phyloP scores from a whole-genome alignment of 2,113 vertebrate genomes.

The Campylomormyrus numenius region DNA sequence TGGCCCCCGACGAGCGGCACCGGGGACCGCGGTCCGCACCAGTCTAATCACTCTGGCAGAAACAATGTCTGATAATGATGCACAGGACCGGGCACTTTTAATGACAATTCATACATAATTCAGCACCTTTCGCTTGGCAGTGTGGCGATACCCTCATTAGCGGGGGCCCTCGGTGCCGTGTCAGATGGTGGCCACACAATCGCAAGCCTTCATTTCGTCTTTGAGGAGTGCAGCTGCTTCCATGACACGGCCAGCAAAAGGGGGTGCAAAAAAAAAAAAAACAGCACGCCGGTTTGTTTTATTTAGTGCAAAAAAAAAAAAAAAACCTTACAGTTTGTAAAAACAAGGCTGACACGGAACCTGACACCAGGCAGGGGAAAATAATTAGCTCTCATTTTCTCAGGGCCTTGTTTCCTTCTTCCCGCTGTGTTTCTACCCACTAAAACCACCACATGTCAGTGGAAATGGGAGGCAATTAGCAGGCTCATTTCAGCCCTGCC shows the following conservation, averaged over 20 bases:
- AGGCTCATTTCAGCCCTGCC: constrained; percentile 99
- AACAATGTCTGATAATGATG: constrained; percentile 99
- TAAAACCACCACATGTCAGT: constrained; percentile 99
- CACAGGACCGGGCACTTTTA: constrained; percentile 95
- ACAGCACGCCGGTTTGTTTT: constrained; percentile 99
- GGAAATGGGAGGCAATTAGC: constrained; percentile 99
- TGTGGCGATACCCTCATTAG: constrained; percentile 99
- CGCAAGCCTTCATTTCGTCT: constrained; percentile 99
- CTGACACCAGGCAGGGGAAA: constrained; percentile 99
- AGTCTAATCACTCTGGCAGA: constrained; percentile 98
- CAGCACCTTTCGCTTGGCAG: constrained; percentile 99
- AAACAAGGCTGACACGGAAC: constrained; percentile 99
- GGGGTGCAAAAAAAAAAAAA: constrained; percentile 65
- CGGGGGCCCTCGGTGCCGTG: constrained; percentile 95
- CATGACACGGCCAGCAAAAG: constrained; percentile 98
- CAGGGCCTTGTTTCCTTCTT: constrained; percentile 99
- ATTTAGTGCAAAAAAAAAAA: constrained; percentile 95
- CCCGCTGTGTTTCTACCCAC: constrained; percentile 99
- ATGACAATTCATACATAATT: constrained; percentile 99
- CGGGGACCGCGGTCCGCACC: constrained; percentile 75
- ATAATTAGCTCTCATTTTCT: constrained; percentile 99
- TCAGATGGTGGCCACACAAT: constrained; percentile 99
- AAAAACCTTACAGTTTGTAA: constrained; percentile 99
- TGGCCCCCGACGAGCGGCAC: constrained; percentile 77
- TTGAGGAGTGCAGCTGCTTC: constrained; percentile 99